Conservation (phyloP, 23 tunicate species). For the Botrylloides violaceus region DNA sequence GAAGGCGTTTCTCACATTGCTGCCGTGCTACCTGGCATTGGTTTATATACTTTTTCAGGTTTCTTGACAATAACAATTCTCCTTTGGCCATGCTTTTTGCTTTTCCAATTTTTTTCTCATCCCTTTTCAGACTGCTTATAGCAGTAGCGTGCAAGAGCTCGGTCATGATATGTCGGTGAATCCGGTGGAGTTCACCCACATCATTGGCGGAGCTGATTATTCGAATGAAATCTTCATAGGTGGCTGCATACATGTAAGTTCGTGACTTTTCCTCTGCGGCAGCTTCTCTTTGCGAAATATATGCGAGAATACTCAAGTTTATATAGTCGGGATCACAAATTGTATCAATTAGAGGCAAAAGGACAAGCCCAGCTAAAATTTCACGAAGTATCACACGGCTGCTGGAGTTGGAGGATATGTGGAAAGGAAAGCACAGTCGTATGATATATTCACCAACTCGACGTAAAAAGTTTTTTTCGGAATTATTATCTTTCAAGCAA, state of each 20-base stretch:
- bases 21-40: constrained; percentile 92
- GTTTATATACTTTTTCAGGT: constrained; percentile 75
- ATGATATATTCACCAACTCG: constrained; percentile 75
- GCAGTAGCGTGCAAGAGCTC: constrained; percentile 89
- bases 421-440: constrained; percentile 54
- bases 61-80: constrained; percentile 54
- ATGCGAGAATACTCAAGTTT: constrained; percentile 54
- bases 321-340: constrained; percentile 80
- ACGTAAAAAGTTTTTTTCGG: constrained; percentile 49
- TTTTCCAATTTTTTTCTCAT: constrained; percentile 69
- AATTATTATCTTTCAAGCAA: constrained; percentile 46
- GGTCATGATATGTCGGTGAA: constrained; percentile 66
- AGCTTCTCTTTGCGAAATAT: constrained; percentile 33
- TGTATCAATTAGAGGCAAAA: constrained; percentile 53
- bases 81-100: constrained; percentile 91
- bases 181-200: constrained; percentile 42
- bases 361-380: constrained; percentile 65
- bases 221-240: constrained; percentile 86
- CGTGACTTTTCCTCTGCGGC: constrained; percentile 50
- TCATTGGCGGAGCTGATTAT: constrained; percentile 60
- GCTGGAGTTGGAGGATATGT: constrained; percentile 49
- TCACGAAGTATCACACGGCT: constrained; percentile 64
- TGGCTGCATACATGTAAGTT: constrained; percentile 86
- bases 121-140: constrained; percentile 69
- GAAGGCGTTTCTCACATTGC: constrained; percentile 79